A percentile compares a stretch with the other conserved stretches of the same genome.
phyloP scores from a whole-genome alignment of 2,113 vertebrate genomes.

The Tylochromis polylepis region DNA sequence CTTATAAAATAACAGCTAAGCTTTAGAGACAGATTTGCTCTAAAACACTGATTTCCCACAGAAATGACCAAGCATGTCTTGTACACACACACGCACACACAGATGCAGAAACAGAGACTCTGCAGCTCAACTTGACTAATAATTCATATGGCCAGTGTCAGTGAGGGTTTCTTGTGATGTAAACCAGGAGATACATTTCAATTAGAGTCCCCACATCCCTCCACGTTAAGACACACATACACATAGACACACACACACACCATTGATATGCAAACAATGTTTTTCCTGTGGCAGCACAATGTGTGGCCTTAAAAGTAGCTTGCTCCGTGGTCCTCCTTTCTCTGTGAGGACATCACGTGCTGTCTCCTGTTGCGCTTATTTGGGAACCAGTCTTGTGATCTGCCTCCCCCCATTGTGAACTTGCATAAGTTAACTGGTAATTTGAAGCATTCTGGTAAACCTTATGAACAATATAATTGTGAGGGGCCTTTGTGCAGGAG shows the following conservation, averaged over 20 bases:
- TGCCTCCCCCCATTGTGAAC: constrained; percentile 58
- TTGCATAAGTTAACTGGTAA: constrained; percentile 49
- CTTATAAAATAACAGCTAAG: neutral
- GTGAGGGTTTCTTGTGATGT: constrained; percentile 6
- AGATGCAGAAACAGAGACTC: neutral
- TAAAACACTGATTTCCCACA: neutral
- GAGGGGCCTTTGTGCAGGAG: constrained; percentile 27
- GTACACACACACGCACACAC: neutral
- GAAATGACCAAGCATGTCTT: neutral
- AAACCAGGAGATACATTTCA: constrained; percentile 51
- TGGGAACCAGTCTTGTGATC: constrained; percentile 58
- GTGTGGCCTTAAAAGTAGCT: constrained; percentile 62
- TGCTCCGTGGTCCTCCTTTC: constrained; percentile 30
- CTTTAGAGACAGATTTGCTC: neutral
- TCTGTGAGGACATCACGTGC: constrained; percentile 58
- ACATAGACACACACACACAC: constrained; percentile 15
- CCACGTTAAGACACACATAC: neutral
- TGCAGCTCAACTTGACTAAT: neutral
- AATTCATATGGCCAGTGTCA: neutral
- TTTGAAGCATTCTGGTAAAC: constrained; percentile 32
- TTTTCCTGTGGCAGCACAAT: constrained; percentile 68
- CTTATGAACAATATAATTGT: constrained; percentile 29
- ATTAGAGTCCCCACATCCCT: constrained; percentile 7
- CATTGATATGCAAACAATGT: constrained; percentile 70
- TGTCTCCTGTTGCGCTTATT: constrained; percentile 64